Percentiles rank a stretch among this genome's conserved stretches.
These are phyloP conservation scores for Oryzias melastigma DNA, from an alignment of 2,113 vertebrate genomes.

Conservation along the genomic window DNA sequence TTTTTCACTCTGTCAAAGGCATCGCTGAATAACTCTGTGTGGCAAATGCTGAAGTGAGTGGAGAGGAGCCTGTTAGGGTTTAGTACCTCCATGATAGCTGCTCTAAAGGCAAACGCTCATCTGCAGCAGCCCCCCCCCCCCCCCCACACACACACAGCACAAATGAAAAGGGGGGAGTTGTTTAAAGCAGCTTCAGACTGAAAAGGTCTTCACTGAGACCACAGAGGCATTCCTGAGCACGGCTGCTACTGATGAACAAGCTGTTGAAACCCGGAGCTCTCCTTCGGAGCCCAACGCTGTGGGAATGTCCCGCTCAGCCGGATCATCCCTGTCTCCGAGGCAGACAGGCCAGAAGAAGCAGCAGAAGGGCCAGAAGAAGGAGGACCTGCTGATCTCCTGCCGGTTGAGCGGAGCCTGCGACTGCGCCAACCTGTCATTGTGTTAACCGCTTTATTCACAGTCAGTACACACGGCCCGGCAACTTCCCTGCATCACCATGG, in stretches of 20 bases:
- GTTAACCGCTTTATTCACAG: conserved; percentile 67
- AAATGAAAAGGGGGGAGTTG: conserved; percentile 14
- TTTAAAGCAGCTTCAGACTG: too few species aligned
- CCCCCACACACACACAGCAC: conserved; percentile 18
- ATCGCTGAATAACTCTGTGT: conserved; percentile 57
- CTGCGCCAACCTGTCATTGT: conserved; percentile 67
- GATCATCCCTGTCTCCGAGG: too few species aligned
- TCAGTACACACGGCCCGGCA: conserved; percentile 54
- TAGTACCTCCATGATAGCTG: conserved; percentile 25
- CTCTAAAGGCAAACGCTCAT: conserved; percentile 12
- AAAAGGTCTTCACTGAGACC: too few species aligned
- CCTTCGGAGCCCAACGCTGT: too few species aligned
- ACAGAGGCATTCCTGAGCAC: too few species aligned
- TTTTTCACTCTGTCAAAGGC: conserved; percentile 61
- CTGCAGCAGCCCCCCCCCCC: conserved; percentile 17
- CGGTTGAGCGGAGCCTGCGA: conserved; percentile 36
- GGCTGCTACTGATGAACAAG: too few species aligned
- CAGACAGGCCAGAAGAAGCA: too few species aligned
- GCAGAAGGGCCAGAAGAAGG: too few species aligned
- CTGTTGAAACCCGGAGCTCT: too few species aligned
- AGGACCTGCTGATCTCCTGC: too few species aligned
- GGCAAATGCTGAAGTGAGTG: conserved; percentile 12
- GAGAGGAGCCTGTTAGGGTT: conserved; percentile 13
- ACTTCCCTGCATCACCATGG: conserved; percentile 70
- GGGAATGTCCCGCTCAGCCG: too few species aligned